A percentile compares a stretch with the other conserved stretches of the same genome.
phyloP scores from a whole-genome alignment of 2,888 invertebrate genomes.

The Cantharis lateralis region DNA sequence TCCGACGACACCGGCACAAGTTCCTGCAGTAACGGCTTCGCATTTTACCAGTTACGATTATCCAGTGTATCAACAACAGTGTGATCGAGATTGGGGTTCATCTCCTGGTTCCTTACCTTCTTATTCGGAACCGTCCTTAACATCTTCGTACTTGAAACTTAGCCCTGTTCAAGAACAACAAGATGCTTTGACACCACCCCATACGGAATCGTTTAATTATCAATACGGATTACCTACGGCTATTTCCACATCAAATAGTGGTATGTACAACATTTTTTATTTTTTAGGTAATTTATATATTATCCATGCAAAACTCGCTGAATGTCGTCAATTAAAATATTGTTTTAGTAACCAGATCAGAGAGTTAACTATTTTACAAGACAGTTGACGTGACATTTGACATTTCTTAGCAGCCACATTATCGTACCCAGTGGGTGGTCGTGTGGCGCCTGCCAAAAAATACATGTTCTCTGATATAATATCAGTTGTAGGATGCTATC shows the following conservation, averaged over 20 bases:
- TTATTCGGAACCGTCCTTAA: slow-evolving; percentile 45
- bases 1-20: slow-evolving; percentile 46
- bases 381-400: slow-evolving; percentile 43
- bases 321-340: slow-evolving; percentile 40
- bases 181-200: slow-evolving; percentile 50
- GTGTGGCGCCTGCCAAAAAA: slow-evolving; percentile 37
- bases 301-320: slow-evolving; percentile 30
- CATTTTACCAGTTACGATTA: slow-evolving; percentile 53
- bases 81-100: slow-evolving; percentile 49
- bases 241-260: slow-evolving; percentile 49
- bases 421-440: slow-evolving; percentile 39
- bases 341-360: slow-evolving; percentile 34
- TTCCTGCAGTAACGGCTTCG: slow-evolving; percentile 41
- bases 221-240: slow-evolving; percentile 50
- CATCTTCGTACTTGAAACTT: slow-evolving; percentile 50
- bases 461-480: background rate
- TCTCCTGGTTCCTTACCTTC: slow-evolving; percentile 44
- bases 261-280: slow-evolving; percentile 44
- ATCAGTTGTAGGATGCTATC: background rate
- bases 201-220: slow-evolving; percentile 50
- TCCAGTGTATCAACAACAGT: slow-evolving; percentile 50
- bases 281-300: background rate
- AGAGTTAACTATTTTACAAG: slow-evolving; percentile 37
- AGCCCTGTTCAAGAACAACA: slow-evolving; percentile 51
- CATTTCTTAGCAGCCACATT: slow-evolving; percentile 41